phyloP scores from a whole-genome alignment of 2,113 vertebrate genomes.

The Mormoops blainvillei region DNA sequence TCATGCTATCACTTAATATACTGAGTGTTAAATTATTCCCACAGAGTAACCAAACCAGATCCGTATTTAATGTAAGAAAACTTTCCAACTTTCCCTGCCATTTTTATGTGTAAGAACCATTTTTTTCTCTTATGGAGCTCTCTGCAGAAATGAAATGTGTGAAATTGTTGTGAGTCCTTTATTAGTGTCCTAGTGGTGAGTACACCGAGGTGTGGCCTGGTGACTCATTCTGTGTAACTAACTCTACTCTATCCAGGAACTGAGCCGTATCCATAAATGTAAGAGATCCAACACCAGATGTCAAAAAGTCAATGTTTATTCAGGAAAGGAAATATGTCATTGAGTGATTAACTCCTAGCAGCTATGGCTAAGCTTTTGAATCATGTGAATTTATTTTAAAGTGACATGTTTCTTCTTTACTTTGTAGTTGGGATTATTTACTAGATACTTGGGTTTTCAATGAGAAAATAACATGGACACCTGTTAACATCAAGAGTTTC shows the following conservation, averaged over 20 bases:
- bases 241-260: conserved; percentile 7
- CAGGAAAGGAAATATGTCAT: conserved; percentile 19
- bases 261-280: conserved; percentile 3
- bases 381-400: conserved; percentile 26
- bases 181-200: neutral
- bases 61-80: neutral
- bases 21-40: neutral
- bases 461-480: neutral
- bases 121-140: neutral
- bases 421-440: neutral
- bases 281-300: conserved; percentile 41
- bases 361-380: neutral
- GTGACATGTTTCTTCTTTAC: neutral
- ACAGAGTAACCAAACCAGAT: neutral
- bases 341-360: conserved; percentile 20
- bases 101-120: neutral
- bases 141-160: neutral
- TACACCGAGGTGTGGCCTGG: neutral
- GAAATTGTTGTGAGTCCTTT: neutral
- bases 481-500: neutral
- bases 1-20: neutral
- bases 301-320: conserved; percentile 37
- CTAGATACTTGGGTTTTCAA: neutral
- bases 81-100: neutral
- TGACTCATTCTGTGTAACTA: conserved; percentile 39